Conservation (phyloP, 2,797 vertebrate species). For the Phalanger gymnotis region DNA sequence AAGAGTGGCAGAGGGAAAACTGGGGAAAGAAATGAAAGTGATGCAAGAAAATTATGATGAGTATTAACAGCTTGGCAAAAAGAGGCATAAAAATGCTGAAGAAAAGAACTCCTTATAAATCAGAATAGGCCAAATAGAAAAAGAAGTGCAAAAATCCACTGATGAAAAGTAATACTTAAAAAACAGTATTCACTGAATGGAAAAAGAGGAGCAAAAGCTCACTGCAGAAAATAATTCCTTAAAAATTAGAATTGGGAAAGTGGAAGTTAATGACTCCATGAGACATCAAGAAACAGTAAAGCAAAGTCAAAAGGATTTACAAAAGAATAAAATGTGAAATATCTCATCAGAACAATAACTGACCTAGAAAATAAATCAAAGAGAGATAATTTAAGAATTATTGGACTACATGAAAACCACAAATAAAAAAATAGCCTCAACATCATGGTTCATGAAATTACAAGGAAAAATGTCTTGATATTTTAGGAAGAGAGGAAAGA, state of each 20-base stretch:
- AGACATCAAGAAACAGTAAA: background rate
- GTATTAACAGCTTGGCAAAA: too few species aligned
- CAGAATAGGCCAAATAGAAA: too few species aligned
- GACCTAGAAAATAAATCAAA: background rate
- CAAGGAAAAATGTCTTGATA: background rate
- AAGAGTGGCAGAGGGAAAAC: too few species aligned
- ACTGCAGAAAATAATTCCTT: background rate
- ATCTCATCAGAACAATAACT: background rate
- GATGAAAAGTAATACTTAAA: too few species aligned
- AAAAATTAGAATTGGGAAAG: background rate
- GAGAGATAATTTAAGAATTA: background rate
- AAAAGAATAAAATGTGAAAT: too few species aligned
- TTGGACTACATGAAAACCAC: background rate
- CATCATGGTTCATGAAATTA: background rate
- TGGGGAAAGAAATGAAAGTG: too few species aligned
- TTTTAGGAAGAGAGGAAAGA: background rate
- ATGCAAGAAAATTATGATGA: too few species aligned
- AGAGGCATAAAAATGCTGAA: too few species aligned
- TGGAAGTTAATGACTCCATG: background rate
- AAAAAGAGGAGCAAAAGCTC: too few species aligned
- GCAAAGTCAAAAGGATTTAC: background rate
- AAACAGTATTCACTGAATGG: too few species aligned
- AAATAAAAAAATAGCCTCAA: background rate
- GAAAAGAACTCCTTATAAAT: too few species aligned
- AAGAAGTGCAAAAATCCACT: too few species aligned